A percentile compares a stretch with the other conserved stretches of the same genome.
phyloP scores from a whole-genome alignment of 2,888 invertebrate species.

The Pharmacophagus antenor region DNA sequence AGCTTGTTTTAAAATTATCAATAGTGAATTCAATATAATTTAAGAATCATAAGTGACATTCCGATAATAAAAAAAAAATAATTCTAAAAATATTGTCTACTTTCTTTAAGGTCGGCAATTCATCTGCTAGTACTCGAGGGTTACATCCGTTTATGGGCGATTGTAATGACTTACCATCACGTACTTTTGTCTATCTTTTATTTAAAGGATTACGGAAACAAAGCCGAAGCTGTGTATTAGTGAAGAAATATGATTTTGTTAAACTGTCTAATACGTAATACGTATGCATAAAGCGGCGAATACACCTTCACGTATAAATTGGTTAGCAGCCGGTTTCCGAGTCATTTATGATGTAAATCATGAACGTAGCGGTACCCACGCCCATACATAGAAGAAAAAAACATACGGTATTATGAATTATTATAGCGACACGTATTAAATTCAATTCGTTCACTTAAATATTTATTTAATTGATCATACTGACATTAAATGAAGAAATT shows the following conservation, averaged over 20 bases:
- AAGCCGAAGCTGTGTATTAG: background rate
- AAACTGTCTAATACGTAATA: constrained; percentile 24
- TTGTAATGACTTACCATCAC: too few relatives aligned
- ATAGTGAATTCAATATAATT: too few relatives aligned
- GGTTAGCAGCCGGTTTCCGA: constrained; percentile 31
- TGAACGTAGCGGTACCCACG: constrained; percentile 30
- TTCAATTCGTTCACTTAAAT: background rate
- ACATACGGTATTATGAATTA: constrained; percentile 27
- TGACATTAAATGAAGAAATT: background rate
- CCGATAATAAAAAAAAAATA: too few relatives aligned
- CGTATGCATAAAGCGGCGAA: constrained; percentile 25
- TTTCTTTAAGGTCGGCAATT: too few relatives aligned
- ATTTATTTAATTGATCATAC: background rate
- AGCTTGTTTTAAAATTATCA: too few relatives aligned
- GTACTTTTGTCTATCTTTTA: too few relatives aligned
- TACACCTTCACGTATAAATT: constrained; percentile 24
- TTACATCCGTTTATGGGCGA: too few relatives aligned
- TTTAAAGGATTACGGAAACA: background rate
- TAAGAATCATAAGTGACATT: too few relatives aligned
- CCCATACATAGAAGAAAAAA: constrained; percentile 26
- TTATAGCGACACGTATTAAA: constrained; percentile 5
- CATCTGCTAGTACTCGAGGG: too few relatives aligned
- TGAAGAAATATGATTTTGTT: constrained; percentile 22
- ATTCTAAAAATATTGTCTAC: too few relatives aligned
- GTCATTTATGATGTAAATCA: constrained; percentile 32